A percentile compares a stretch with the other conserved stretches of the same genome.
Evolutionary conservation across 1,140 invertebrate species (phyloP).

Genomic region (Acromyrmex charruanus): DNA sequence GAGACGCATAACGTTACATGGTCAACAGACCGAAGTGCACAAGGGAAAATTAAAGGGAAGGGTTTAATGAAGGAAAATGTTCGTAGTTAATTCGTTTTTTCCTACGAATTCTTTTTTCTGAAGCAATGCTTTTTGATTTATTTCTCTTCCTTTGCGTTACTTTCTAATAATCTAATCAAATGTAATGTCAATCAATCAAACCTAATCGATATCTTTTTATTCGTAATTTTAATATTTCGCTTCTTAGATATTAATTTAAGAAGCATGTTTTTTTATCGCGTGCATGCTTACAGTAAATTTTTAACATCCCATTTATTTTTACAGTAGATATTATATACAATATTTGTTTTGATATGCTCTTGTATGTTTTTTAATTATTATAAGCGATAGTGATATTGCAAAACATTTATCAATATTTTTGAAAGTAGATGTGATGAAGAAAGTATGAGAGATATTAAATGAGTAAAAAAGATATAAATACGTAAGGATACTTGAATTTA

Average conservation of each 20-base stretch:
- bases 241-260: not conserved
- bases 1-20: conserved; percentile 67
- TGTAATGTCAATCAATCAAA: not conserved
- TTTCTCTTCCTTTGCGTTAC: conserved; percentile 18
- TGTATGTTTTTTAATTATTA: not conserved
- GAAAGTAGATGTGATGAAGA: not conserved
- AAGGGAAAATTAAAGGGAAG: conserved; percentile 74
- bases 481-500: not conserved
- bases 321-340: not conserved
- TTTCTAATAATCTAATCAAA: not conserved
- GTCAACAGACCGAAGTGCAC: conserved; percentile 70
- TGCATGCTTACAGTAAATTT: too few relatives aligned
- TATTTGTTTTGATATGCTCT: too few relatives aligned
- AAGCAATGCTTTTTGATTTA: not conserved
- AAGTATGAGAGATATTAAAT: not conserved
- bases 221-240: not conserved
- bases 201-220: not conserved
- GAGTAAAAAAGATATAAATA: not conserved
- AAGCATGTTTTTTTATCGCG: not conserved
- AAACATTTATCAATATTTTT: not conserved
- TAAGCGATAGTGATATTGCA: not conserved
- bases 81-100: not conserved
- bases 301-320: too few relatives aligned
- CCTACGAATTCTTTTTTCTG: not conserved
- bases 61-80: conserved; percentile 47